phyloP scores from a whole-genome alignment of 2,113 vertebrate genomes.

The Scytalopus superciliaris region DNA sequence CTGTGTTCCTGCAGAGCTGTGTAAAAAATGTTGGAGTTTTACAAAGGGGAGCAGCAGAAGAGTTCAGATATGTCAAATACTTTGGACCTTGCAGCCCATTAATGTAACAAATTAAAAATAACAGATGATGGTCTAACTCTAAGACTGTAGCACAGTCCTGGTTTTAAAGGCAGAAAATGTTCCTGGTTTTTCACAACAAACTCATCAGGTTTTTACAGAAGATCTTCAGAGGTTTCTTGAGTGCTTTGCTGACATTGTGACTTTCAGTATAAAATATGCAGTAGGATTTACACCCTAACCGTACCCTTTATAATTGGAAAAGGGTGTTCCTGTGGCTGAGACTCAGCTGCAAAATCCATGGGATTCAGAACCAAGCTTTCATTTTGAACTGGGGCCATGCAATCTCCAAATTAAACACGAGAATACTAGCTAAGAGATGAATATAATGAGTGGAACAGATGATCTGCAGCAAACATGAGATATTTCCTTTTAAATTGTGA shows the following conservation, averaged over 20 bases:
- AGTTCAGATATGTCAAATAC: constrained; percentile 45
- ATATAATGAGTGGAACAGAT: constrained; percentile 72
- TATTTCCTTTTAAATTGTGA: constrained; percentile 71
- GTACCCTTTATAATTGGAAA: constrained; percentile 40
- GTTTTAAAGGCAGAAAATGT: neutral
- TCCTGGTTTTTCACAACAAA: neutral
- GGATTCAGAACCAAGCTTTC: constrained; percentile 62
- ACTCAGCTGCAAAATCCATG: constrained; percentile 66
- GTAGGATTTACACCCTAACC: constrained; percentile 53
- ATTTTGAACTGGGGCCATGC: constrained; percentile 59
- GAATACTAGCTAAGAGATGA: constrained; percentile 61
- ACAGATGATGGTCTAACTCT: neutral
- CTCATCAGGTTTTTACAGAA: neutral
- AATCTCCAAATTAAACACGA: constrained; percentile 70
- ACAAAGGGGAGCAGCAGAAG: constrained; percentile 17
- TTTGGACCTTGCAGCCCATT: constrained; percentile 34
- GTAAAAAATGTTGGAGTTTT: constrained; percentile 44
- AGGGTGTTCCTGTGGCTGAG: constrained; percentile 66
- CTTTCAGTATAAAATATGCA: constrained; percentile 40
- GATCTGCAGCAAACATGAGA: constrained; percentile 68
- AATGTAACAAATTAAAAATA: constrained; percentile 30
- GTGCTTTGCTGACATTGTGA: constrained; percentile 27
- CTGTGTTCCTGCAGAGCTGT: constrained; percentile 24
- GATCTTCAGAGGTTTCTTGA: constrained; percentile 36
- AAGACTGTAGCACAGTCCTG: neutral